These are phyloP conservation scores for Romanomermis culicivorax DNA, from an alignment of 2,888 invertebrate genomes.

Conservation along the genomic window DNA sequence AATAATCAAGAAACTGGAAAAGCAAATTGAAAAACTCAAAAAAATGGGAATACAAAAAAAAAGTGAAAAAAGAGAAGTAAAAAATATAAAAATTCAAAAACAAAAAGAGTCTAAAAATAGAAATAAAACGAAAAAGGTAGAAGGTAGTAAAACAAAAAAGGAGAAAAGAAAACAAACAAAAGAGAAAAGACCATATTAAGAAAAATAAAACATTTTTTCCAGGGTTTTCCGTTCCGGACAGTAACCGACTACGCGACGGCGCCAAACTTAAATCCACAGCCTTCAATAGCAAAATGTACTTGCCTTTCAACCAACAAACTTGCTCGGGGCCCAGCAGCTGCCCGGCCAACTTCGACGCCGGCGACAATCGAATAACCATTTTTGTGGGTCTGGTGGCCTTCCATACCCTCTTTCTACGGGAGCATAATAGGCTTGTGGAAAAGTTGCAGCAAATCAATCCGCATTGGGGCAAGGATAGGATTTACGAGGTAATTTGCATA, in stretches of 20 bases:
- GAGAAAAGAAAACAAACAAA: no score
- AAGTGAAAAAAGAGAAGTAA: no score
- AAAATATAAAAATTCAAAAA: no score
- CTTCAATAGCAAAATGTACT: constrained; percentile 2
- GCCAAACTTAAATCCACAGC: background rate
- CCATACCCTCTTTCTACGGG: constrained; percentile 49
- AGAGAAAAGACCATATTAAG: no score
- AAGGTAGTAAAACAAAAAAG: no score
- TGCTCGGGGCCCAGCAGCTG: background rate
- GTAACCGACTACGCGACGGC: constrained; percentile 1
- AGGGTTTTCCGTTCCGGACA: constrained; percentile 5
- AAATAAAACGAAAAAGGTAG: no score
- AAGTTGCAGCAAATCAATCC: constrained; percentile 54
- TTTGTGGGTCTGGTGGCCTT: constrained; percentile 34
- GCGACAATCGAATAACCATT: constrained; percentile 15
- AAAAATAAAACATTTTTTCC: no score
- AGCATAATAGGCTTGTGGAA: constrained; percentile 69
- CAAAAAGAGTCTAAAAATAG: no score
- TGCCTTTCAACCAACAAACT: constrained; percentile 5
- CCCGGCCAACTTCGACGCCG: constrained; percentile 21
- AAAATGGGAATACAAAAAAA: no score
- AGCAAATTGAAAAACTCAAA: no score
- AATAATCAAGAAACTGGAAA: no score
- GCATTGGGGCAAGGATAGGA: constrained; percentile 69
- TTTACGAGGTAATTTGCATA: constrained; percentile 41